Conservation (phyloP, 1,140 invertebrate species). For the Drosophila oshimai region DNA sequence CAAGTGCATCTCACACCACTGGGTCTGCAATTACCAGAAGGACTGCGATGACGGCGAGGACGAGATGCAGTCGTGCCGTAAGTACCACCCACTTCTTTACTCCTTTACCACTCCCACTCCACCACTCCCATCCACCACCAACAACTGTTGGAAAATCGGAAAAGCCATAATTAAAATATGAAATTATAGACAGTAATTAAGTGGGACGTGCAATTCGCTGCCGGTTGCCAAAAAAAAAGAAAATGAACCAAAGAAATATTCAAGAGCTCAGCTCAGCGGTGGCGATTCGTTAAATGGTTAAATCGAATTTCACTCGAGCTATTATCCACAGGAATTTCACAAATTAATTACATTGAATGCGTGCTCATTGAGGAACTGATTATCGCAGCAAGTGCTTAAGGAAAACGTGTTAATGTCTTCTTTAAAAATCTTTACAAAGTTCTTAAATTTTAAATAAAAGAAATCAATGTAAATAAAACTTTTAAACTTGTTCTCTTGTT, state of each 20-base stretch:
- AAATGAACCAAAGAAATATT: slow-evolving; percentile 20
- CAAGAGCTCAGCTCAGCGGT: slow-evolving; percentile 3
- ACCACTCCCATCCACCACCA: background rate
- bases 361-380: background rate
- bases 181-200: slow-evolving; percentile 23
- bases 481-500: too few relatives aligned
- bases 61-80: slow-evolving; percentile 94
- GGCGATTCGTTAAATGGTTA: background rate
- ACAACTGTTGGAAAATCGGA: background rate
- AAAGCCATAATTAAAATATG: slow-evolving; percentile 17
- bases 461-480: too few relatives aligned
- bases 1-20: slow-evolving; percentile 91
- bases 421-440: too few relatives aligned
- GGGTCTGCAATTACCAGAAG: slow-evolving; percentile 95
- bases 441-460: too few relatives aligned
- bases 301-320: slow-evolving; percentile 11
- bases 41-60: slow-evolving; percentile 96
- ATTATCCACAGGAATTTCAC: background rate
- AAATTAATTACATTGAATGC: slow-evolving; percentile 14
- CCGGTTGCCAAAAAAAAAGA: too few relatives aligned
- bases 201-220: background rate
- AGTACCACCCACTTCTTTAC: slow-evolving; percentile 86
- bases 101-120: too few relatives aligned
- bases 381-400: background rate
- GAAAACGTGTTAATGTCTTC: background rate